A percentile compares a stretch with the other conserved stretches of the same genome.
phyloP scores from a whole-genome alignment of 2,888 invertebrate genomes.

The Acanthosoma haemorrhoidale region DNA sequence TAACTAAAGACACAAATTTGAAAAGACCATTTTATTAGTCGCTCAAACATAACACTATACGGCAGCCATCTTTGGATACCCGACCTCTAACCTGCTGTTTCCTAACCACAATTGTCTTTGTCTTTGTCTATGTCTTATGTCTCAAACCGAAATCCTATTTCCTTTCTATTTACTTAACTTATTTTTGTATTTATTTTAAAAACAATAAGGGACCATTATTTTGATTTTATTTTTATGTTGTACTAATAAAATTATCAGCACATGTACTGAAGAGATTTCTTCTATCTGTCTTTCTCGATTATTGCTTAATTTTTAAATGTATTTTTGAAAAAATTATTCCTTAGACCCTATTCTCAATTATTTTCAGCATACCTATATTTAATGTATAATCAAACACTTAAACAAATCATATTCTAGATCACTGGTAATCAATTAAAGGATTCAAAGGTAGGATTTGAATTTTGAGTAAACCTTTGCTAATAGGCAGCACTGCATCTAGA shows the following conservation, averaged over 20 bases:
- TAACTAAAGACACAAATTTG: constrained; percentile 23
- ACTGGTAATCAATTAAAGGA: neutral
- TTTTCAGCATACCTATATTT: constrained; percentile 7
- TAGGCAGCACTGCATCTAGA: constrained; percentile 2
- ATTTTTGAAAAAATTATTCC: constrained; percentile 13
- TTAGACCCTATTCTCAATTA: neutral
- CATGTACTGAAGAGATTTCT: neutral
- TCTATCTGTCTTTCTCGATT: neutral
- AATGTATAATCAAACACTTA: neutral
- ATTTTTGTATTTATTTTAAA: constrained; percentile 25
- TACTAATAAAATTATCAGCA: constrained; percentile 25
- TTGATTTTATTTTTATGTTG: constrained; percentile 28
- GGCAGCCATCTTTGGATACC: constrained; percentile 41
- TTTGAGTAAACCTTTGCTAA: neutral
- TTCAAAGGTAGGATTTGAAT: neutral
- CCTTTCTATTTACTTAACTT: constrained; percentile 2
- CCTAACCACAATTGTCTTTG: constrained; percentile 35
- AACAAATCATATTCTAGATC: neutral
- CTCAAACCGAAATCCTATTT: constrained; percentile 32
- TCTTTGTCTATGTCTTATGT: constrained; percentile 40
- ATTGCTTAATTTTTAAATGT: neutral
- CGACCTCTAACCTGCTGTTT: constrained; percentile 31
- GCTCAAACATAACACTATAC: constrained; percentile 22
- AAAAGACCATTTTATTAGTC: neutral
- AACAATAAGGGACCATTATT: neutral